phyloP scores from a whole-genome alignment of 2,888 invertebrate species.

The Melangyna quadrimaculata region DNA sequence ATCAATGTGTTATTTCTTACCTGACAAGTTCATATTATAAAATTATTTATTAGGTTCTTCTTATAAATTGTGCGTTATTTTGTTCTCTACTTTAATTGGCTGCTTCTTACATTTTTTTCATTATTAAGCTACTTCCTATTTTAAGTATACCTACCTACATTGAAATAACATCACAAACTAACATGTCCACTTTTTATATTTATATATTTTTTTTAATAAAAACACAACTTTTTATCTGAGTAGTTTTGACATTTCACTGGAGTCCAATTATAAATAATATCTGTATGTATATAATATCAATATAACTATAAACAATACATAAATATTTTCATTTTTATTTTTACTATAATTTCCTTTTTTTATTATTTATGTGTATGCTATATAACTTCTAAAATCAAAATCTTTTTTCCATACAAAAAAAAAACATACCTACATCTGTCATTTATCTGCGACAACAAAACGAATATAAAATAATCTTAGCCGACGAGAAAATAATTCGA shows the following conservation, averaged over 20 bases:
- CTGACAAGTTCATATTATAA: background rate
- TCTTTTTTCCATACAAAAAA: constrained; percentile 9
- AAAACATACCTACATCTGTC: constrained; percentile 20
- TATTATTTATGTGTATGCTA: constrained; percentile 35
- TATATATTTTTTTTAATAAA: background rate
- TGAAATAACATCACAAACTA: background rate
- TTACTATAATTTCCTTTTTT: background rate
- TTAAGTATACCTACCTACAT: background rate
- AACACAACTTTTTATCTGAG: constrained; percentile 26
- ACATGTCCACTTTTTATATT: constrained; percentile 14
- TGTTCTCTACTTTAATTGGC: background rate
- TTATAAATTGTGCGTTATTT: background rate
- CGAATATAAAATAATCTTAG: constrained; percentile 72
- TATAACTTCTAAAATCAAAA: constrained; percentile 36
- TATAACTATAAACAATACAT: background rate
- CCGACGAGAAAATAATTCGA: constrained; percentile 80
- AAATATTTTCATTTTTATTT: constrained; percentile 14
- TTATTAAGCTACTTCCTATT: background rate
- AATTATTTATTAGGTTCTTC: background rate
- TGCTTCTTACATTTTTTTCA: background rate
- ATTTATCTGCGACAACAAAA: constrained; percentile 38
- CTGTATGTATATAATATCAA: constrained; percentile 20
- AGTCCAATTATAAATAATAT: constrained; percentile 23
- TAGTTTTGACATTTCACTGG: constrained; percentile 36
- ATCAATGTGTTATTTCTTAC: background rate